Base-by-base conservation (phyloP, 1,140 invertebrate genomes). In the Drosophila simulans region DNA sequence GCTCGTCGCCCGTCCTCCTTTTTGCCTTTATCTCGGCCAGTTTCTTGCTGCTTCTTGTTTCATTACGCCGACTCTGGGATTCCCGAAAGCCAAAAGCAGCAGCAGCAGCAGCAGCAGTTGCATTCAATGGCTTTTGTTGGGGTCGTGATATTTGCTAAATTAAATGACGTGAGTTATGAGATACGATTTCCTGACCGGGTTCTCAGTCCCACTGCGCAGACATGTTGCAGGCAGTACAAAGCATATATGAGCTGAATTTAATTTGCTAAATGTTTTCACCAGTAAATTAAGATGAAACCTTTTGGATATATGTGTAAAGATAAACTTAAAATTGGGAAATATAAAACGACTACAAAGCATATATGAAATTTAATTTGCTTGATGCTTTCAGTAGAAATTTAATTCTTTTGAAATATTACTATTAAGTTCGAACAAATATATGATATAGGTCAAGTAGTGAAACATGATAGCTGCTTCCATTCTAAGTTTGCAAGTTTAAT, bases 161-260 rank as follows among this genome's bases (percentile, higher is more conserved):
- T 91, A 91, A 91, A 91, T 91, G 85, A 91, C 80, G 74, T 91
- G 81, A 91, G 80, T 85, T 91, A 91, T 91, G 89, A 89, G 78
- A 85, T 75, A 89, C 81, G 74, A 80, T 73, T 76, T 76, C 53
- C 51, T 49, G 59, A 31, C 54, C 25, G 46, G 64, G 64, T 40
- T 25, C 42, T 8, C 39, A 11, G 40, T 13, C n/a, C 15, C 55
- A 57, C 35, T 39, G 35, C n/a, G 35, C 49, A 46, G 45, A 55
- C 40, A 54, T 48, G 58, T 48, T 11, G 8, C 15, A 27, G 59
- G 35, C n/a, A 31, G 11, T 25, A 40, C 17, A 37, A 31, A 5
- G 20, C 58, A 62, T 11, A 20, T 15, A 15, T 49, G n/a, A 15
- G 31, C 12, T 22, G 40, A 51, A 46, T 11, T 12, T 25, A 31